phyloP scores from a whole-genome alignment of 1,140 invertebrate genomes.

The Tribolium madens region DNA sequence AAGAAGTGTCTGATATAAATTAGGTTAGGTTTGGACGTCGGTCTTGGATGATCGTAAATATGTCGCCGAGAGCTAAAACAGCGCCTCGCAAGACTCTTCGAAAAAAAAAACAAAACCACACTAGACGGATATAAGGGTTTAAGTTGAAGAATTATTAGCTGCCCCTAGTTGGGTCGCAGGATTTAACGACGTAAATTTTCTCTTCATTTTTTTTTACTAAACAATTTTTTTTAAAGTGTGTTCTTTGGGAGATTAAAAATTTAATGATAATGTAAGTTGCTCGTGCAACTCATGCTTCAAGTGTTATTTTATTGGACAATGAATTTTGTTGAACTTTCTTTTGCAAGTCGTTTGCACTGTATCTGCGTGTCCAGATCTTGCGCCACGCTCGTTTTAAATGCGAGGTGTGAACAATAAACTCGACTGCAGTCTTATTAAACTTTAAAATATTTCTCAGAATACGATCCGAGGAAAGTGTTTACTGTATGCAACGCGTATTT shows the following conservation, averaged over 20 bases:
- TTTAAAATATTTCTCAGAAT: constrained; percentile 49
- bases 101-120: constrained; percentile 48
- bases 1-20: constrained; percentile 56
- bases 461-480: constrained; percentile 24
- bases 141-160: constrained; percentile 51
- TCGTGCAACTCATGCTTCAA: neutral
- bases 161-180: neutral
- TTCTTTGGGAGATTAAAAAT: neutral
- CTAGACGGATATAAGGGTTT: constrained; percentile 52
- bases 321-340: neutral
- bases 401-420: constrained; percentile 51
- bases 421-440: constrained; percentile 45
- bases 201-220: neutral
- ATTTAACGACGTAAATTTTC: neutral
- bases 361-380: constrained; percentile 24
- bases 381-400: constrained; percentile 37
- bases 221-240: neutral
- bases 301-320: neutral
- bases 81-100: constrained; percentile 46
- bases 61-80: constrained; percentile 55
- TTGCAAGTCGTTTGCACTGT: neutral
- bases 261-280: neutral
- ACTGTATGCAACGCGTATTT: constrained; percentile 43
- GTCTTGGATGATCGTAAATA: constrained; percentile 55
- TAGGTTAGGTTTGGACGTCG: constrained; percentile 54